Percentiles rank a stretch among this genome's conserved stretches.
Evolutionary conservation across 2,888 invertebrate species (phyloP).

Genomic region (Drosophila helvetica): DNA sequence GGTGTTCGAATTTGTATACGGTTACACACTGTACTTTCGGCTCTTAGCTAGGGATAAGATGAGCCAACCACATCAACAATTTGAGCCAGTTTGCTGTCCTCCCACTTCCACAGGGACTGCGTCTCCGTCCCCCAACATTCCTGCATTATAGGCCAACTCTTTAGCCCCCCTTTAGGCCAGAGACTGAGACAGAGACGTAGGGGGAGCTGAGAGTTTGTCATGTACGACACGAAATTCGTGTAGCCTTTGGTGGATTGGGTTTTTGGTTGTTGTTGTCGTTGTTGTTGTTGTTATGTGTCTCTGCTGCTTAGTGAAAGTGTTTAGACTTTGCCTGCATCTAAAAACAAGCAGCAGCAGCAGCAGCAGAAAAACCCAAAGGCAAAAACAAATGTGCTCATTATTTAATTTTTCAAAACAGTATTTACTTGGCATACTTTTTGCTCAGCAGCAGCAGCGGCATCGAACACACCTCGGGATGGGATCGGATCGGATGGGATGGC

Average conservation of each 20-base stretch:
- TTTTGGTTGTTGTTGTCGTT: background rate
- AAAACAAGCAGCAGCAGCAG: constrained; percentile 4
- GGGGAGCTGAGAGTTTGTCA: constrained; percentile 36
- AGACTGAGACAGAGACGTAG: background rate
- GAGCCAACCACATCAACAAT: background rate
- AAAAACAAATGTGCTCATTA: constrained; percentile 53
- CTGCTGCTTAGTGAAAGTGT: constrained; percentile 60
- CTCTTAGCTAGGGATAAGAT: background rate
- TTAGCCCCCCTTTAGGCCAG: background rate
- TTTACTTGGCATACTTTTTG: constrained; percentile 58
- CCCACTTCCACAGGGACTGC: background rate
- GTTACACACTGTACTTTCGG: background rate
- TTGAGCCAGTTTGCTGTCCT: background rate
- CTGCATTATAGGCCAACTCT: background rate
- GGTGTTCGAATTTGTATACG: too few relatives aligned
- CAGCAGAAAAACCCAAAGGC: constrained; percentile 17
- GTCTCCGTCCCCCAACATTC: background rate
- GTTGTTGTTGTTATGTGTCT: background rate
- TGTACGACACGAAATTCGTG: constrained; percentile 62
- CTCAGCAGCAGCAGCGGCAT: constrained; percentile 17
- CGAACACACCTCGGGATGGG: constrained; percentile 35
- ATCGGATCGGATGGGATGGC: background rate
- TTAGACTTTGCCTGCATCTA: constrained; percentile 50
- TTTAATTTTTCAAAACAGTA: constrained; percentile 54
- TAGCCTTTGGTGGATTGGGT: constrained; percentile 41